Evolutionary conservation across 2,797 vertebrate species (phyloP).

Genomic region (Chlorospingus semifuscus): DNA sequence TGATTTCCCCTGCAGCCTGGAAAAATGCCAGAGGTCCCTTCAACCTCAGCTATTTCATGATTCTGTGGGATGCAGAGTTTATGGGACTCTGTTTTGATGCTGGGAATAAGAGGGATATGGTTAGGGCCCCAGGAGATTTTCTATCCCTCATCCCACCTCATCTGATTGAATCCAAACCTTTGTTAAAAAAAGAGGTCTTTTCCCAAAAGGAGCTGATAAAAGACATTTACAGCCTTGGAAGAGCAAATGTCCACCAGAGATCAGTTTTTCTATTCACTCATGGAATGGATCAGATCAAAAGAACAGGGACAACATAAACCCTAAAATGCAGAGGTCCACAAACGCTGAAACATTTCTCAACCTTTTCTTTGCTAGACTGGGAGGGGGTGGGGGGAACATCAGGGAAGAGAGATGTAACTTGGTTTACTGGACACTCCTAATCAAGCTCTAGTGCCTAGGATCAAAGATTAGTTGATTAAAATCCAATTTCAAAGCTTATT

Average conservation of each 20-base stretch:
- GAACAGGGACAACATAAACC: neutral
- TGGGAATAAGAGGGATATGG: neutral
- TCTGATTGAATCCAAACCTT: neutral
- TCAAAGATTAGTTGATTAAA: slow-evolving; percentile 70
- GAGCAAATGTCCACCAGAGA: neutral
- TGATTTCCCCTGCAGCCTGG: neutral
- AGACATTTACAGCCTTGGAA: neutral
- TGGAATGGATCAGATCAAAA: neutral
- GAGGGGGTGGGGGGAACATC: neutral
- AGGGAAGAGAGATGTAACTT: slow-evolving; percentile 4
- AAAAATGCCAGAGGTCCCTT: neutral
- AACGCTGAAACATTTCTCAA: neutral
- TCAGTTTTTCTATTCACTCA: neutral
- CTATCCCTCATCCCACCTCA: neutral
- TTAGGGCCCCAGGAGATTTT: neutral
- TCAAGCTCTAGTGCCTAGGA: slow-evolving; percentile 26
- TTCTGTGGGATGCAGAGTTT: neutral
- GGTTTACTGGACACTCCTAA: slow-evolving; percentile 58
- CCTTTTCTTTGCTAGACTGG: neutral
- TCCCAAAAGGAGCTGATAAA: neutral
- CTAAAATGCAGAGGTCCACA: neutral
- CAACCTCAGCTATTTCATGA: neutral
- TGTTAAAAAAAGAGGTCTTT: neutral
- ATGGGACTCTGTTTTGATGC: neutral
- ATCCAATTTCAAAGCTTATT: slow-evolving; percentile 74